A percentile compares a stretch with the other conserved stretches of the same genome.
Evolutionary conservation across 2,797 vertebrate species (phyloP).

Genomic region (Poecile montanus): DNA sequence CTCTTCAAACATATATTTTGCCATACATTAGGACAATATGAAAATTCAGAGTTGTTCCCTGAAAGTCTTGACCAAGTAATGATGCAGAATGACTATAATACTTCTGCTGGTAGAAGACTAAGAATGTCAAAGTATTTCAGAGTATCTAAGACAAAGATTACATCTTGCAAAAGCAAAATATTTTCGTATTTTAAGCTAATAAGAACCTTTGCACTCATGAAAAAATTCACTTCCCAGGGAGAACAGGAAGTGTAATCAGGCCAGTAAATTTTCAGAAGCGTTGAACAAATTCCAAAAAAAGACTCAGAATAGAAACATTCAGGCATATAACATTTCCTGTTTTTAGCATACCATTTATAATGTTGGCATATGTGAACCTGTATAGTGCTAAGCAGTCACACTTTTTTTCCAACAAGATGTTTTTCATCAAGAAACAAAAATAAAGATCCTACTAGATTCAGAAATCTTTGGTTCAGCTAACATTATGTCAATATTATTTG

Average conservation of each 20-base stretch:
- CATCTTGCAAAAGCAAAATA: background rate
- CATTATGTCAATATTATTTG: constrained; percentile 4
- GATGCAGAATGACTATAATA: background rate
- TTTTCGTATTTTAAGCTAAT: background rate
- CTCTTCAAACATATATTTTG: background rate
- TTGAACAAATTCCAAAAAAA: background rate
- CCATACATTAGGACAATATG: background rate
- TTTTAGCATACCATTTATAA: background rate
- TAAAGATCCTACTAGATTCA: background rate
- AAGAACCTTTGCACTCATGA: background rate
- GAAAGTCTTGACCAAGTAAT: background rate
- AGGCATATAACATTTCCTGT: background rate
- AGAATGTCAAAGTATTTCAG: background rate
- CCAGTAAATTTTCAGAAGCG: background rate
- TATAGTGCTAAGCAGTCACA: background rate
- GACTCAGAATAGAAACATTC: background rate
- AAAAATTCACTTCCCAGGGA: background rate
- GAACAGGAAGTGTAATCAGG: background rate
- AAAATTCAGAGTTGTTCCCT: background rate
- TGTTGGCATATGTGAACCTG: background rate
- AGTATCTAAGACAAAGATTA: background rate
- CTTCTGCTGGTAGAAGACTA: background rate
- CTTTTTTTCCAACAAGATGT: background rate
- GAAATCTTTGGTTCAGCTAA: constrained; percentile 17
- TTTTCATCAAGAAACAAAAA: constrained; percentile 27